phyloP scores from a whole-genome alignment of 2,797 vertebrate genomes.

The Xerus rutilus region DNA sequence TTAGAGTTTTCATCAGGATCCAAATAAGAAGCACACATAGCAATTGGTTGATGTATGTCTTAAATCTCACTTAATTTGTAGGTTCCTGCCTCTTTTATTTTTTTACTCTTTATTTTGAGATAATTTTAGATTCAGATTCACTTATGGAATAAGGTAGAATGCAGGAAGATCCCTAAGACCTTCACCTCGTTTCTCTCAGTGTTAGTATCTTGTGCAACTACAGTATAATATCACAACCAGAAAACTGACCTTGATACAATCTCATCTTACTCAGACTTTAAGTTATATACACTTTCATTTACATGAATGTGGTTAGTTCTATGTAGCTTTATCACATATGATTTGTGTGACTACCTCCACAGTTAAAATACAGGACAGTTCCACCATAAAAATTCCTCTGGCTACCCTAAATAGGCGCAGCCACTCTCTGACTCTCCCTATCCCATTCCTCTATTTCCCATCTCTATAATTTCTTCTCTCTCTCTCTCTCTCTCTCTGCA shows the following conservation, averaged over 20 bases:
- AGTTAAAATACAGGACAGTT: background rate
- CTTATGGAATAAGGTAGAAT: background rate
- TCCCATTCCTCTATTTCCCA: background rate
- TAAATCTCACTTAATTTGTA: background rate
- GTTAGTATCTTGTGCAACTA: background rate
- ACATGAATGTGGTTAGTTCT: background rate
- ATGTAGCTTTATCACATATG: background rate
- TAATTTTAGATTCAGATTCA: background rate
- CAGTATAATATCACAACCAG: background rate
- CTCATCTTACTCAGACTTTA: background rate
- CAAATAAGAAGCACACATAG: background rate
- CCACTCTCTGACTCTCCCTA: background rate
- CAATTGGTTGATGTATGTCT: background rate
- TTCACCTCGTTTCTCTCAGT: background rate
- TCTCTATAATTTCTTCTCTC: background rate
- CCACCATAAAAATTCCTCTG: background rate
- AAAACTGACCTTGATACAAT: background rate
- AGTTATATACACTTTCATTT: background rate
- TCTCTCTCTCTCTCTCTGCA: background rate
- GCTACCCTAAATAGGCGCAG: too few relatives aligned
- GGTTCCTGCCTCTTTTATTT: background rate
- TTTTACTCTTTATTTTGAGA: constrained; percentile 5
- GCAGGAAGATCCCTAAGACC: background rate
- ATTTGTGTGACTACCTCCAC: background rate
- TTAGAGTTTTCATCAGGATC: constrained; percentile 22